Evolutionary conservation across 2,797 vertebrate species (phyloP), one percentile per base, ranked within the genome.

Genomic region (Brachymystax lenok): DNA sequence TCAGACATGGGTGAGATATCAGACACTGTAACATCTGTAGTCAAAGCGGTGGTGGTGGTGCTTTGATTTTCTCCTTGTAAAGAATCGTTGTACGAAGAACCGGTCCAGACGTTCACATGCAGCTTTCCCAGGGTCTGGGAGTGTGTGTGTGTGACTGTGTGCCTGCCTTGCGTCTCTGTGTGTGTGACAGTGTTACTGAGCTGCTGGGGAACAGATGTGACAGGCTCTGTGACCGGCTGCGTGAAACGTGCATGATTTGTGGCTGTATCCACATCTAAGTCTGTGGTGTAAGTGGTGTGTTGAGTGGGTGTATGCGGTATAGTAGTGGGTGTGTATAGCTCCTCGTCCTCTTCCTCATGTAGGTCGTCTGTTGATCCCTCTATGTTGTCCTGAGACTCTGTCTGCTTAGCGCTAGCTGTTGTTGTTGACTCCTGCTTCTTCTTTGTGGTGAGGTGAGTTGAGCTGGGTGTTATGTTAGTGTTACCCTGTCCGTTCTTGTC

Each of bases 401-500:
- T 67, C 24, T 68, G n/a, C 12, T 54, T 75, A 40, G 82, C 13
- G 77, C 80, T 24, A 64, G 63, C 28, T 77, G 63, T 21, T 80
- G 64, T 21, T 3, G 73, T 76, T 69, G 54, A 8, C 24, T 71
- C 78, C n/a, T 71, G 59, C 71, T 71, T 69, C 33, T 19, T 77
- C 75, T 82, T 79, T 24, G 86, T 72, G 13, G 83, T 83, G 5
- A 28, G 35, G 5, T 52, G 77, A 77, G 66, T 27, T n/a, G 81
- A 82, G 2, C 74, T 54, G 4, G 85, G 35, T 1, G 87, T 92
- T 2, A 89, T 90, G 4, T 12, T 67, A 30, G 17, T 19, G 0
- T 79, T 79, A 82, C 84, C 95, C 21, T 87, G 83, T 82, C 80
- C 8, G 13, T 89, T 95, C 84, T 86, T 95, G 5, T 95, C 93